Evolutionary conservation across 2,113 vertebrate species (phyloP).

Genomic region (Delphinus delphis): DNA sequence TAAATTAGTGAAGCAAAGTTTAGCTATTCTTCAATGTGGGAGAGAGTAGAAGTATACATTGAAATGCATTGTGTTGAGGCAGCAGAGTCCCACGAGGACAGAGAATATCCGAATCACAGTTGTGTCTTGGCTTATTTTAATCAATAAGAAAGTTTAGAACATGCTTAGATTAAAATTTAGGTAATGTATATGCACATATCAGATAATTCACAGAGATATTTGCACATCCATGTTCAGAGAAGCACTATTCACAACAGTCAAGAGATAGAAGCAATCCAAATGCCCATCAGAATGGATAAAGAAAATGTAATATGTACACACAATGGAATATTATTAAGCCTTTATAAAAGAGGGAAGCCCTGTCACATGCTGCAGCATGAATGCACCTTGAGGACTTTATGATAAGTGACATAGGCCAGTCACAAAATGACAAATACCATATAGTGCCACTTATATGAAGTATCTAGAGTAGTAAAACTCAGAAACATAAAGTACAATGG

Average conservation of each 20-base stretch:
- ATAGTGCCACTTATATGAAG: background rate
- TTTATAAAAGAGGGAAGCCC: background rate
- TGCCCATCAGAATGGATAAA: background rate
- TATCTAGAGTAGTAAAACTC: background rate
- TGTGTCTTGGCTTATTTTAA: background rate
- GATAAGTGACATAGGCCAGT: background rate
- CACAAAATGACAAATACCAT: background rate
- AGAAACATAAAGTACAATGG: background rate
- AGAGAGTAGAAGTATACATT: background rate
- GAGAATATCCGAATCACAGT: background rate
- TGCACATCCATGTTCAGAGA: background rate
- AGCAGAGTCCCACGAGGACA: background rate
- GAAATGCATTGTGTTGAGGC: background rate
- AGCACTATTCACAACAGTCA: background rate
- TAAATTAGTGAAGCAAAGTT: background rate
- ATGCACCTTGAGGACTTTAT: background rate
- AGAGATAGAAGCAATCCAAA: background rate
- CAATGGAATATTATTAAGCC: background rate
- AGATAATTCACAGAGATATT: background rate
- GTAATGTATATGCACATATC: background rate
- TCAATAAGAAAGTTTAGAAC: background rate
- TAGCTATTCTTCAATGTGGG: background rate
- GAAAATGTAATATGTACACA: background rate
- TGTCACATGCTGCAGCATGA: background rate
- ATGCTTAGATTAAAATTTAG: background rate